A percentile compares a stretch with the other conserved stretches of the same genome.
Evolutionary conservation across 2,888 invertebrate species (phyloP).

Genomic region (Rotaria magnacalcarata): DNA sequence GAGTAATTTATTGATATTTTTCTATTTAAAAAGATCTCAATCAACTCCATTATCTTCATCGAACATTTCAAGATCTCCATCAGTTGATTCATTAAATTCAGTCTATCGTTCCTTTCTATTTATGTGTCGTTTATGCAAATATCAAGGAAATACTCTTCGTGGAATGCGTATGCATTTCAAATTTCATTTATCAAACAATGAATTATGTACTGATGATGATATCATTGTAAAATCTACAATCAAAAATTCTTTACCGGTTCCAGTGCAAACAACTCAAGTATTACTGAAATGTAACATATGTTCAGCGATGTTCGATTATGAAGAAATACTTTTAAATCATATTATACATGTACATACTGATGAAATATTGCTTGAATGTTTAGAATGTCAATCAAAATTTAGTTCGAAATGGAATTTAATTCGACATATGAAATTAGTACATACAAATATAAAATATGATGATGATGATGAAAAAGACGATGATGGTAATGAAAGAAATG

Average conservation of each 20-base stretch:
- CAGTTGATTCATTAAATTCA: no score
- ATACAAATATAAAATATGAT: constrained; percentile 9
- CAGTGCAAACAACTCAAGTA: neutral
- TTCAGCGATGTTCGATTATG: constrained; percentile 7
- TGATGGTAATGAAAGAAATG: neutral
- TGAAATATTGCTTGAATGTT: neutral
- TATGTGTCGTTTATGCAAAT: constrained; percentile 85
- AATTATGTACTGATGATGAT: constrained; percentile 56
- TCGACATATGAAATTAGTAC: neutral
- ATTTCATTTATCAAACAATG: constrained; percentile 76
- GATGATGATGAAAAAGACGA: neutral
- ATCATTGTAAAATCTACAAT: constrained; percentile 49
- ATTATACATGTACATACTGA: neutral
- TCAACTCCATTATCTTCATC: neutral
- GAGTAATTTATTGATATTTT: no score
- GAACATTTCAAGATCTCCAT: neutral
- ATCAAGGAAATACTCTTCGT: constrained; percentile 87
- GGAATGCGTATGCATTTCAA: constrained; percentile 95
- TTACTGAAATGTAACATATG: neutral
- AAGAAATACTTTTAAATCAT: neutral
- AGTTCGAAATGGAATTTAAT: constrained; percentile 10
- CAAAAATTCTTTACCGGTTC: neutral
- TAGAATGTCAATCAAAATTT: constrained; percentile 17
- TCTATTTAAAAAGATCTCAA: neutral
- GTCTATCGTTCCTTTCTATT: constrained; percentile 67